Conservation (phyloP, 2,888 invertebrate species). For the Dicycla oo region DNA sequence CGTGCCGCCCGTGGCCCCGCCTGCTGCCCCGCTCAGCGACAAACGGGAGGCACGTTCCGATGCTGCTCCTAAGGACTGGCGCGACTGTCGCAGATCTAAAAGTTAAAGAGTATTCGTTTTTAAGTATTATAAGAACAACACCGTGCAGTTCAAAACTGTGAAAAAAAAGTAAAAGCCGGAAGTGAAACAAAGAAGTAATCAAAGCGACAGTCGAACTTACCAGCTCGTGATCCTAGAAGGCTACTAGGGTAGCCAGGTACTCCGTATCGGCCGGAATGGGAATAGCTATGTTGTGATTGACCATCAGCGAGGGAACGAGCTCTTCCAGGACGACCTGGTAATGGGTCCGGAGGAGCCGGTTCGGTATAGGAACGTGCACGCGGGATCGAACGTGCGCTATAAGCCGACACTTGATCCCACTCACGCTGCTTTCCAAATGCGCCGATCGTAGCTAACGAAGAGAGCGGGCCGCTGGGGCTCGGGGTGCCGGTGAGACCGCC, state of each 20-base stretch:
- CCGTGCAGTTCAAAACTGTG: slow-evolving; percentile 3
- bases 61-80: slow-evolving; percentile 95
- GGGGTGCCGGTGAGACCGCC: slow-evolving; percentile 93
- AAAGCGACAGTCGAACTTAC: slow-evolving; percentile 76
- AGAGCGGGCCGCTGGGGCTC: slow-evolving; percentile 94
- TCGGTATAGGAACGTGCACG: slow-evolving; percentile 95
- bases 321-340: slow-evolving; percentile 94
- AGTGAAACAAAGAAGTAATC: slow-evolving; percentile 55
- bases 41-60: slow-evolving; percentile 95
- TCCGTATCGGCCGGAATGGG: slow-evolving; percentile 95
- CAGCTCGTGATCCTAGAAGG: slow-evolving; percentile 87
- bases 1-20: slow-evolving; percentile 91
- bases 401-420: slow-evolving; percentile 94
- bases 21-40: slow-evolving; percentile 92
- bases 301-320: slow-evolving; percentile 96
- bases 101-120: slow-evolving; percentile 52
- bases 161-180: slow-evolving; percentile 49
- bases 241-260: slow-evolving; percentile 94
- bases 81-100: slow-evolving; percentile 95
- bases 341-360: slow-evolving; percentile 92
- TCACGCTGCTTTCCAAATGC: slow-evolving; percentile 96
- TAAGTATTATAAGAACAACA: slow-evolving; percentile 4
- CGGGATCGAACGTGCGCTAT: slow-evolving; percentile 97
- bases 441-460: slow-evolving; percentile 95
- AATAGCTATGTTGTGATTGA: slow-evolving; percentile 97